Evolutionary conservation across 2,113 vertebrate species (phyloP), one percentile per base, ranked within the genome.

Genomic region (Ceratotherium simum): DNA sequence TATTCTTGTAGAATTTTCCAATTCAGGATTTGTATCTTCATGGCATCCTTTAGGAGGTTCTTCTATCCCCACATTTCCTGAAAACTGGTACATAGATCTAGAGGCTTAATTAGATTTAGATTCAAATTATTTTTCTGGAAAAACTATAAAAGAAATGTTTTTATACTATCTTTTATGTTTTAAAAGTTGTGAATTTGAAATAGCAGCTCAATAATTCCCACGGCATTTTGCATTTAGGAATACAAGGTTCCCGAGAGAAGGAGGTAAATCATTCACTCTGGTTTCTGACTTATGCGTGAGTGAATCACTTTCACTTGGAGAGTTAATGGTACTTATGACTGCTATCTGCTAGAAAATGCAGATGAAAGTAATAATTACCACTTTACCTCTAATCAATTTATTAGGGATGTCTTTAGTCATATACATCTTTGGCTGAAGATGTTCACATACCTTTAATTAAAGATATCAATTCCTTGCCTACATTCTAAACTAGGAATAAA

Each of bases 51-150:
- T 84, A 94, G 76, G 51, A 70, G 58, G 62, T 84, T 88, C 42
- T n/a, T 67, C 13, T 86, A 51, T 70, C 20, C n/a, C 21, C 36
- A n/a, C 33, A 85, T 90, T 92, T 81, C 13, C 80, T 92, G 31
- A 94, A 92, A 94, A 90, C 58, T 48, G 78, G 79, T 75, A 90
- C 58, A 81, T 70, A 92, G 81, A 81, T 85, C 31, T 81, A 70
- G 58, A 94, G 60, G 10, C 36, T 90, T 96, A 89, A 80, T 92
- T 96, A 94, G 46, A 93, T 82, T 91, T 91, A 82, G 12, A 92
- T 58, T 95, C n/a, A 81, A 96, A 76, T 86, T 56, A 54, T 67
- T 94, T 90, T 88, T 89, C 23, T 76, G 21, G 31, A 1, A 90
- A 92, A 81, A 79, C 42, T 75, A 36, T 54, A 33, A 79, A 93